A percentile compares a stretch with the other conserved stretches of the same genome.
Conservation (phyloP, 2,113 vertebrate genomes). For the Gymnobelideus leadbeateri region DNA sequence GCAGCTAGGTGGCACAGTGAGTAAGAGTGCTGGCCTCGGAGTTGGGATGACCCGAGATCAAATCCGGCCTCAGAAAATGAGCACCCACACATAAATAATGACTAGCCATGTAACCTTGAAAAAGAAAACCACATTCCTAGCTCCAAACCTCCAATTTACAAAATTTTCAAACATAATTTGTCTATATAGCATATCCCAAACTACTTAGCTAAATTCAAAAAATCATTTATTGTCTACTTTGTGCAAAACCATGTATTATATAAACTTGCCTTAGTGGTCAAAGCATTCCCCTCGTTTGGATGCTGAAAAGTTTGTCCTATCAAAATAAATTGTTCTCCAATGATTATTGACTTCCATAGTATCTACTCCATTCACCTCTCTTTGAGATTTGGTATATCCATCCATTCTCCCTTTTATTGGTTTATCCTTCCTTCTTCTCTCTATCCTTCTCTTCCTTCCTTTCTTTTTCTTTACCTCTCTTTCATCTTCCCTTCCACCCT, state of each 20-base stretch:
- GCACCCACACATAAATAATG: no score
- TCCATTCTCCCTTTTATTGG: neutral
- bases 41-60: no score
- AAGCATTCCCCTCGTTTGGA: neutral
- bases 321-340: conserved; percentile 20
- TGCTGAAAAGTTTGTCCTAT: neutral
- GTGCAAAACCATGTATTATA: no score
- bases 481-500: neutral
- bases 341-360: neutral
- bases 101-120: no score
- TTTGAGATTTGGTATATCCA: neutral
- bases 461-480: no score
- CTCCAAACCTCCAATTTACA: neutral
- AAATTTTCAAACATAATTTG: conserved; percentile 39
- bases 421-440: neutral
- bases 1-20: no score
- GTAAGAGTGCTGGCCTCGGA: no score
- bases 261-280: neutral
- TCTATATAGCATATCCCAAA: neutral
- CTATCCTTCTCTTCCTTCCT: no score
- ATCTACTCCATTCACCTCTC: neutral
- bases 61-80: no score
- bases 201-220: no score
- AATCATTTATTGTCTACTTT: no score
- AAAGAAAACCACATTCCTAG: neutral